A percentile compares a stretch with the other conserved stretches of the same genome.
Conservation (phyloP, 2,797 vertebrate genomes). For the Uromys caudimaculatus region DNA sequence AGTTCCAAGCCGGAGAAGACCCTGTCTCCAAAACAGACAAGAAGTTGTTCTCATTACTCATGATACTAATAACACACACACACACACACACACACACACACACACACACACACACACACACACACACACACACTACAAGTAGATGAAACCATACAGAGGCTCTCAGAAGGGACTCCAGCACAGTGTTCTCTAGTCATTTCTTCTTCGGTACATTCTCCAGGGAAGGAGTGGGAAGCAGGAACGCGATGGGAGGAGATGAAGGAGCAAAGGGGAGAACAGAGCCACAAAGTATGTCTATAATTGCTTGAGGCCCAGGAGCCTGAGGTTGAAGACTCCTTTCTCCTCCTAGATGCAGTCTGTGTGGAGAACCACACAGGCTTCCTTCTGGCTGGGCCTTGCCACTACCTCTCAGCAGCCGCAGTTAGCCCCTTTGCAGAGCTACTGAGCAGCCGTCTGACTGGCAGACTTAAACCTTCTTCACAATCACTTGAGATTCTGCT, state of each 20-base stretch:
- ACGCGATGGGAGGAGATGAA: background rate
- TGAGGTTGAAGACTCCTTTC: constrained; percentile 4
- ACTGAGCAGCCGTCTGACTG: constrained; percentile 74
- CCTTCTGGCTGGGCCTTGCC: background rate
- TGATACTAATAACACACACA: background rate
- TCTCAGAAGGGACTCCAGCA: background rate
- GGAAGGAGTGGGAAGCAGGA: background rate
- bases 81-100: too few relatives aligned
- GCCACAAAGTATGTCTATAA: background rate
- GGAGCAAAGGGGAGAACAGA: background rate
- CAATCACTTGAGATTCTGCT: constrained; percentile 55
- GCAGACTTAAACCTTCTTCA: constrained; percentile 85
- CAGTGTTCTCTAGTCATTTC: background rate
- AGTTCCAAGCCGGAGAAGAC: background rate
- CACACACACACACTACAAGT: background rate
- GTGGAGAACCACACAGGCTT: constrained; percentile 59
- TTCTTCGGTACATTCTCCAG: background rate
- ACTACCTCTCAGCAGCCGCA: background rate
- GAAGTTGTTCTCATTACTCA: too few relatives aligned
- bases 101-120: too few relatives aligned
- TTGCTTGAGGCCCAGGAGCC: constrained; percentile 68
- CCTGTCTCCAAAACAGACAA: background rate
- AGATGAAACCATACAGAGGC: background rate
- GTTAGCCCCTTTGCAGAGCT: constrained; percentile 71
- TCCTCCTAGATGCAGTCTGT: constrained; percentile 58